Evolutionary conservation across 2,797 vertebrate species (phyloP), one percentile per base, ranked within the genome.

Genomic region (Chromobotia macracanthus): DNA sequence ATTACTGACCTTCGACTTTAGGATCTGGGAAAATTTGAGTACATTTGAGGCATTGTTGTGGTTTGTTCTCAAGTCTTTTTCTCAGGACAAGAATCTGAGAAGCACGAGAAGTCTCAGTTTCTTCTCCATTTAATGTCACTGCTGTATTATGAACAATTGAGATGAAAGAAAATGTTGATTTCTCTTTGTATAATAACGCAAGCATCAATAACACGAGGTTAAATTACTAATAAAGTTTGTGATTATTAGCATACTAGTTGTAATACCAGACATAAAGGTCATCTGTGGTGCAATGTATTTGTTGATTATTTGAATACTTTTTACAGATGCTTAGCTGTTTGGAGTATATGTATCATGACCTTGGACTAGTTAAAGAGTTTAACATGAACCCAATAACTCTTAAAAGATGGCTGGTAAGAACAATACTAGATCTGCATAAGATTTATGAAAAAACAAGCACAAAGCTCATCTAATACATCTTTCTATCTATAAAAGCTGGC

Each of bases 311-410:
- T 70, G 11, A 19, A 21, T 46, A 3, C 4, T 58, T 84, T 77
- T 60, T 84, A 69, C 90, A 99, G 98, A 99, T 99, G 98, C 92
- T 99, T 84, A 99, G 97, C 88, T 99, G 98, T 87, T 87, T 99
- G 90, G 98, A 99, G 90, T 96, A 98, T 72, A 99, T 99, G 97
- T 99, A 97, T 90, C 96, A 98, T 4, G 97, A 99, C 89, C 92
- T 80, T 91, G 96, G 96, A 11, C 86, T 99, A 80, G 96, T 99
- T 18, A 95, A 93, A 85, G 96, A 97, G 86, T 99, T 99, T 87
- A 95, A 94, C 93, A 98, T 99, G 93, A 97, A 98, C 88, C 96
- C 97, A 28, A 94, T 99, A 88, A 99, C 95, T 0, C 85, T 99
- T 55, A 96, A 96, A 88, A 94, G 96, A 79, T 99, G 98, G 98